These are phyloP conservation scores for Apoda limacodes DNA, from an alignment of 2,888 invertebrate genomes.

Conservation along the genomic window DNA sequence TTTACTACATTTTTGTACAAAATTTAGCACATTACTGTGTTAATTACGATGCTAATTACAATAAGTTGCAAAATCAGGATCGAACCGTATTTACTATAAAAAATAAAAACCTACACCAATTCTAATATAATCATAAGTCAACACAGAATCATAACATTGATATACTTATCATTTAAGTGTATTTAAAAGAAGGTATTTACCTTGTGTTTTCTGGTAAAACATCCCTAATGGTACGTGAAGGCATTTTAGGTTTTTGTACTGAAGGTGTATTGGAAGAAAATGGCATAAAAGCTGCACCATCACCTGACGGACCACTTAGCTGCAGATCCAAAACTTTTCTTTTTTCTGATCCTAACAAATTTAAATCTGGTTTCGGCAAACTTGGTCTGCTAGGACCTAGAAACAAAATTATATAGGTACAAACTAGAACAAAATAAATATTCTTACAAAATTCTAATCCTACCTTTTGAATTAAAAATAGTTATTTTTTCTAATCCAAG, in stretches of 20 bases:
- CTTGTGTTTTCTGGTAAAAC: constrained; percentile 60
- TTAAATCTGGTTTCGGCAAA: constrained; percentile 57
- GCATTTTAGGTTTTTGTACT: constrained; percentile 41
- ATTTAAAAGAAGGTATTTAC: constrained; percentile 30
- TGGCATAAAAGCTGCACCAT: constrained; percentile 65
- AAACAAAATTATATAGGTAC: constrained; percentile 23
- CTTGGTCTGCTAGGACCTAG: constrained; percentile 57
- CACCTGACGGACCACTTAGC: constrained; percentile 57
- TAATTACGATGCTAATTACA: no score
- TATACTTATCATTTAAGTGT: not conserved
- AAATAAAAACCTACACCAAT: not conserved
- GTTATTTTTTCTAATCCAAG: no score
- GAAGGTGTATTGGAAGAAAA: constrained; percentile 41
- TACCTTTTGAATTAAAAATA: no score
- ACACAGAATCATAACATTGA: not conserved
- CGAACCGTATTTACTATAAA: no score
- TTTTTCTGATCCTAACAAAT: constrained; percentile 61
- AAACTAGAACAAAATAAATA: no score
- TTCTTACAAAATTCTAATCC: no score
- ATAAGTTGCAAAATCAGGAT: no score
- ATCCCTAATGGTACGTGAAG: constrained; percentile 56
- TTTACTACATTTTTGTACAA: no score
- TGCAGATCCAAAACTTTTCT: constrained; percentile 71
- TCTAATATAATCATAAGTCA: no score
- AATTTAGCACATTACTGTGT: no score